phyloP scores from a whole-genome alignment of 2,888 invertebrate genomes.

The Cheilosia pagana region DNA sequence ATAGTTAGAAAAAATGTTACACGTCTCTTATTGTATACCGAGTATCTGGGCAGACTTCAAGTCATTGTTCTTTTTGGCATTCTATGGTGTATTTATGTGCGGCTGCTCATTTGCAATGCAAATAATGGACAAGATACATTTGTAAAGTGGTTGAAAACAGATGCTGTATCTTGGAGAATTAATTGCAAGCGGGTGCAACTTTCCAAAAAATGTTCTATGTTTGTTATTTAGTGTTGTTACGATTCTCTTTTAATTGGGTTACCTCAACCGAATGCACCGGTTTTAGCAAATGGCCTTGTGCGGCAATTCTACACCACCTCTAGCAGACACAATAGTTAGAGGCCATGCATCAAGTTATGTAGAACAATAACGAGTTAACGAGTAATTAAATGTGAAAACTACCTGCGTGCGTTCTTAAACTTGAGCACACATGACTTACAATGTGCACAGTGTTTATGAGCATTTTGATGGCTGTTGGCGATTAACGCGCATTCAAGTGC shows the following conservation, averaged over 20 bases:
- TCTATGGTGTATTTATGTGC: not conserved
- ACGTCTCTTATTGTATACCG: not conserved
- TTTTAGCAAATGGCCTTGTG: constrained; percentile 53
- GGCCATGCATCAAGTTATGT: constrained; percentile 53
- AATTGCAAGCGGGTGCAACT: constrained; percentile 64
- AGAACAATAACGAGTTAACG: constrained; percentile 63
- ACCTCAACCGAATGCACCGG: constrained; percentile 26
- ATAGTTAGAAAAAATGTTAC: constrained; percentile 1
- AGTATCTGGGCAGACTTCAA: constrained; percentile 20
- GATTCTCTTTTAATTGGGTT: constrained; percentile 31
- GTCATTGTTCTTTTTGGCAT: constrained; percentile 46
- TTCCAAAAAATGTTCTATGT: constrained; percentile 64
- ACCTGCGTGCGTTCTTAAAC: constrained; percentile 51
- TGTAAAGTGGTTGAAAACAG: constrained; percentile 45
- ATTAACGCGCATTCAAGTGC: constrained; percentile 41
- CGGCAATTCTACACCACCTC: constrained; percentile 34
- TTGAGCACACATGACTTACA: constrained; percentile 23
- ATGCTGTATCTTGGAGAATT: constrained; percentile 40
- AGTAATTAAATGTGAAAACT: constrained; percentile 61
- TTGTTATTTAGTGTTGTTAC: constrained; percentile 19
- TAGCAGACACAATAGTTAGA: constrained; percentile 62
- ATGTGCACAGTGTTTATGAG: not conserved
- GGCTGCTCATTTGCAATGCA: constrained; percentile 57
- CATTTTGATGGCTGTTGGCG: constrained; percentile 29
- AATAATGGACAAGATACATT: constrained; percentile 57